Base-by-base conservation (phyloP, 1,140 invertebrate genomes). In the Littorina saxatilis region DNA sequence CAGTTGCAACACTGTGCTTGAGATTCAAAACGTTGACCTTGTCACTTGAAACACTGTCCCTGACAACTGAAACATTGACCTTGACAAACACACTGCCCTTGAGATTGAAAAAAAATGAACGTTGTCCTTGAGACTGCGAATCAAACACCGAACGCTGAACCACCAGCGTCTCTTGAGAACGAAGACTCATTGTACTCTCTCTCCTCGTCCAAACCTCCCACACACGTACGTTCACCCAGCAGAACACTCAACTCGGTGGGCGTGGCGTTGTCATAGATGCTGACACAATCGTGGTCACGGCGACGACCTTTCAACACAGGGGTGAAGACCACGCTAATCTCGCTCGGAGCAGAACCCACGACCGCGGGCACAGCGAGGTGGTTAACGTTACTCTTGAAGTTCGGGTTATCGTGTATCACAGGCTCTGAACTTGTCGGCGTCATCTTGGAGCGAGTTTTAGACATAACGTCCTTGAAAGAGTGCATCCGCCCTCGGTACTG, bases 181-280 rank as follows among this genome's bases (percentile, higher is more conserved):
- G 17, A 43, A 2, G 76, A 58, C 58, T 78, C 76, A 0, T 2
- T 17, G 11, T 78, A 35, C 37, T 15, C 35, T 32, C 35, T 20
- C 66, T 39, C 66, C n/a, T 73, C 58, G 40, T 78, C 75, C n/a
- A 47, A 50, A 2, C 37, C 81, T 29, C 27, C 27, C 17, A 32
- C 55, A 37, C 74, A 43, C 39, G 4, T 2, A 11, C 32, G 73
- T 23, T 76, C 76, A 47, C 66, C 77, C 20, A 82, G 47, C 20
- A 81, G 27, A 20, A 73, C 70, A 32, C 58, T 73, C 40, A 81
- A 47, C 27, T 81, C 80, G 2, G 55, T 66, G 47, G 58, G 68
- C 50, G 52, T 17, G 52, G 66, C 55, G 39, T 74, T 75, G 80
- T 75, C 68, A 55, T 73, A 63, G 55, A 73, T 43, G 39, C 58